These are phyloP conservation scores for Synanthedon andrenaeformis DNA, from an alignment of 2,888 invertebrate species.

Conservation along the genomic window DNA sequence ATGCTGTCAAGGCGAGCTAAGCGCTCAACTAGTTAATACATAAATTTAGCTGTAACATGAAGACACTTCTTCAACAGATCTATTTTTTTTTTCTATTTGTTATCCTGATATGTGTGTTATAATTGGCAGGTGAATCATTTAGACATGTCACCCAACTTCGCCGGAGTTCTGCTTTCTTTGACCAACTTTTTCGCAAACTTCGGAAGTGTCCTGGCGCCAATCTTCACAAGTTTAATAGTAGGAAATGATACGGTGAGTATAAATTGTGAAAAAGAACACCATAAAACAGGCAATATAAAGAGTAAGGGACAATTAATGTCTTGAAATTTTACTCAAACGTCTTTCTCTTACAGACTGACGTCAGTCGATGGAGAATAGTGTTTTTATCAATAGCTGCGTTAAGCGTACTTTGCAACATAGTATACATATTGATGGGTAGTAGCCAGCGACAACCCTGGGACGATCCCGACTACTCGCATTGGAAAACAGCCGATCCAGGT, in stretches of 20 bases:
- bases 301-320: no score
- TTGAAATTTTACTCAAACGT: no score
- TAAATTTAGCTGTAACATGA: no score
- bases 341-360: slow-evolving; percentile 61
- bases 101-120: neutral
- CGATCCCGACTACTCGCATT: slow-evolving; percentile 50
- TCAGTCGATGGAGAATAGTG: slow-evolving; percentile 77
- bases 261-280: no score
- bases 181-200: slow-evolving; percentile 80
- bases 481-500: slow-evolving; percentile 35
- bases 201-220: slow-evolving; percentile 78
- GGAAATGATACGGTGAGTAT: slow-evolving; percentile 63
- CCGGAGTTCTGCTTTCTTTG: slow-evolving; percentile 83
- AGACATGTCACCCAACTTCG: slow-evolving; percentile 85
- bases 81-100: no score
- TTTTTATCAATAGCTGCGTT: slow-evolving; percentile 77
- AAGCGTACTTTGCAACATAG: slow-evolving; percentile 70
- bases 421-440: slow-evolving; percentile 77
- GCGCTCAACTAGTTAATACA: no score
- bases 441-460: slow-evolving; percentile 81
- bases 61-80: no score
- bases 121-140: slow-evolving; percentile 75
- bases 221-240: slow-evolving; percentile 76
- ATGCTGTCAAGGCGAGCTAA: no score
- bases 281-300: no score